Evolutionary conservation across 2,888 invertebrate genomes (phyloP), one percentile per base, ranked within the genome.

Genomic region (Cephus sareptanus): DNA sequence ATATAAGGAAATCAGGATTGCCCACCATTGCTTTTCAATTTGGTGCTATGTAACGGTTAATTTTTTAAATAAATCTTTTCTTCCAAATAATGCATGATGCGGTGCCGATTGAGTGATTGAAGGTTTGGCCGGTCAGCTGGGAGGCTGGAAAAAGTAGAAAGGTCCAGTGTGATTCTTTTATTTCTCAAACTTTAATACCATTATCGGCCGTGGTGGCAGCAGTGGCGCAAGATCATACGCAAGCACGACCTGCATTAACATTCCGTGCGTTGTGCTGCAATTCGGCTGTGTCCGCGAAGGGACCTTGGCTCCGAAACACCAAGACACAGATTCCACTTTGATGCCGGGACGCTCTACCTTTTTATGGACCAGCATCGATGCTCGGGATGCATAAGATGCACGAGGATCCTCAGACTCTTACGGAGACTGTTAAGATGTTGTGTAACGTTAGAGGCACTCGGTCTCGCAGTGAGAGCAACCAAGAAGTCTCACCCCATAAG

Each of bases 241-340:
- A 56, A 23, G 82, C 86, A 85, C 82, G 87, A 88, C 87, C 87
- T 88, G 87, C 87, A 87, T 87, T 86, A 88, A 88, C 87, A 86
- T 87, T 83, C 84, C 80, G 81, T 80, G 76, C 80, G 82, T 85
- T 87, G 84, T 83, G 87, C 83, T 81, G 86, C 82, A 83, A 88
- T 89, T 89, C 85, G 87, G 85, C 79, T 75, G 78, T 82, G 80
- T 76, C 75, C 83, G 82, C 78, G 85, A 82, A 79, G 80, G 85
- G 86, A 85, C 89, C 90, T 90, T 90, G 89, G 87, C 89, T 90
- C 78, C 87, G 85, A 89, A 90, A 89, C 89, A 90, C 89, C 87
- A 83, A 85, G 84, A 85, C 82, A 81, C 78, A 81, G 76, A 77
- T 80, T 78, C 76, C 56, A 40, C 81, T 77, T 73, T 76, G 79